Evolutionary conservation across 2,113 vertebrate species (phyloP).

Genomic region (Nibea albiflora): DNA sequence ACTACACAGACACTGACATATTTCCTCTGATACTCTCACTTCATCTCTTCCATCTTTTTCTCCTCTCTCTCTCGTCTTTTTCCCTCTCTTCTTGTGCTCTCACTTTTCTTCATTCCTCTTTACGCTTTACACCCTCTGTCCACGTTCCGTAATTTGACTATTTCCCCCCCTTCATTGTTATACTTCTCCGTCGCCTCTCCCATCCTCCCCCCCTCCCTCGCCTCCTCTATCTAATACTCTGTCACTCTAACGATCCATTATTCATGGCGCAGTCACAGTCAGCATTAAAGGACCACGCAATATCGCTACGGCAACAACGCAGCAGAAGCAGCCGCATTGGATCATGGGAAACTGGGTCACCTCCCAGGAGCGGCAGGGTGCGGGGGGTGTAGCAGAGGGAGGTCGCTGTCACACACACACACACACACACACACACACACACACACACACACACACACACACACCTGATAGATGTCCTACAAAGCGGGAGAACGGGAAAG

Average conservation of each 20-base stretch:
- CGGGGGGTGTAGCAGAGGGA: conserved; percentile 56
- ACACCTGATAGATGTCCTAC: conserved; percentile 73
- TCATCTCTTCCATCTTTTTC: not conserved
- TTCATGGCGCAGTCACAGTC: conserved; percentile 80
- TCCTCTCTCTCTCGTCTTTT: not conserved
- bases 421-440: conserved; percentile 48
- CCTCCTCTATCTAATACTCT: conserved; percentile 55
- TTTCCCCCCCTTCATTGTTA: conserved; percentile 12
- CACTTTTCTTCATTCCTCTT: not conserved
- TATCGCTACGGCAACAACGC: conserved; percentile 75
- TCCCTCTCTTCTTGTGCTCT: not conserved
- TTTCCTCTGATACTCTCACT: not conserved
- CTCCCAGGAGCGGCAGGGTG: conserved; percentile 79
- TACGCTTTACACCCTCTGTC: not conserved
- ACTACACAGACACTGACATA: not conserved
- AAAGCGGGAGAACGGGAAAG: conserved; percentile 49
- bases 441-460: conserved; percentile 34
- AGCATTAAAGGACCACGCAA: conserved; percentile 72
- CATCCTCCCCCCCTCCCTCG: conserved; percentile 1
- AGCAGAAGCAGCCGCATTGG: conserved; percentile 73
- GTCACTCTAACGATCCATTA: conserved; percentile 80
- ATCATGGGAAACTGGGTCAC: conserved; percentile 86
- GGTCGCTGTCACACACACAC: conserved; percentile 57
- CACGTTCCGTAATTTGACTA: conserved; percentile 3
- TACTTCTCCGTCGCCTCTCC: not conserved